phyloP scores from a whole-genome alignment of 2,113 vertebrate genomes.

The Siphamia tubifer region DNA sequence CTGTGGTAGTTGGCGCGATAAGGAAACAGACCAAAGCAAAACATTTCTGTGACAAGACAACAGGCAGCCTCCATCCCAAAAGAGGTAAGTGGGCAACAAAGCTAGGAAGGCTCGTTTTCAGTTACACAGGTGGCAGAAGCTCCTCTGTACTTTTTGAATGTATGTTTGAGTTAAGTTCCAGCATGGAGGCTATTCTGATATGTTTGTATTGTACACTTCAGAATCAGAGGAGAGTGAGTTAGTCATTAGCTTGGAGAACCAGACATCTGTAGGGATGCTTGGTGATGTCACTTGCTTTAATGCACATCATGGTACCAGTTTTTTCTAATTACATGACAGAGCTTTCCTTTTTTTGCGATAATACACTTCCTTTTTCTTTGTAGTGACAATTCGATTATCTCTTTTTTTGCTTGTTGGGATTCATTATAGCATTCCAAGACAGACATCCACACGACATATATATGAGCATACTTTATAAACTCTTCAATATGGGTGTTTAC shows the following conservation, averaged over 20 bases:
- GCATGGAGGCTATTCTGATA: neutral
- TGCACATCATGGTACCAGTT: conserved; percentile 25
- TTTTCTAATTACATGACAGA: conserved; percentile 15
- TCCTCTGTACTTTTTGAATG: neutral
- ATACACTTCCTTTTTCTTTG: neutral
- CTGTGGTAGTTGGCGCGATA: conserved; percentile 6
- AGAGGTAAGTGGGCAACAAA: conserved; percentile 57
- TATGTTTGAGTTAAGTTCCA: neutral
- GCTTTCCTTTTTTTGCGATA: neutral
- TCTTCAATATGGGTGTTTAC: no score
- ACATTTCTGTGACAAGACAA: neutral
- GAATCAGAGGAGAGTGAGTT: neutral
- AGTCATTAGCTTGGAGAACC: neutral
- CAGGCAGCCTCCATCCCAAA: neutral
- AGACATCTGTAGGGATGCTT: conserved; percentile 5
- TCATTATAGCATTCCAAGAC: neutral
- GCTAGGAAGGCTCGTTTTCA: neutral
- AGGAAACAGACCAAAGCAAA: conserved; percentile 9
- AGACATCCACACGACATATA: neutral
- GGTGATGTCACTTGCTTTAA: conserved; percentile 26
- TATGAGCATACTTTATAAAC: no score
- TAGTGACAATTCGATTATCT: neutral
- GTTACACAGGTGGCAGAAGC: neutral
- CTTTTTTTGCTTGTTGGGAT: neutral
- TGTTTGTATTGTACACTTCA: neutral